A percentile compares a stretch with the other conserved stretches of the same genome.
Evolutionary conservation across 2,888 invertebrate genomes (phyloP).

Genomic region (Meteorus colon): DNA sequence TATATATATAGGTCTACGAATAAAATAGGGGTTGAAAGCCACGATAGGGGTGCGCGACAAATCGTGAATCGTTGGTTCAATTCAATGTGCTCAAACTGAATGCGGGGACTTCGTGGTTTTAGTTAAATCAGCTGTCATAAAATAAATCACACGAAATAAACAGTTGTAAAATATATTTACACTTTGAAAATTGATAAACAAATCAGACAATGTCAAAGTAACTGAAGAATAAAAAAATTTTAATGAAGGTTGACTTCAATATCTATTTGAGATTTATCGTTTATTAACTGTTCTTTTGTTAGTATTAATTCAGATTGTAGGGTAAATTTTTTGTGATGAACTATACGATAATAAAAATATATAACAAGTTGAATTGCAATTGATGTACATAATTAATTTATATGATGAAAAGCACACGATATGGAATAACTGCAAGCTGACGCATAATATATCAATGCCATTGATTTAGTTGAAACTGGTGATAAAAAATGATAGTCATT

Average conservation of each 20-base stretch:
- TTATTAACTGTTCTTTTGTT: too few species aligned
- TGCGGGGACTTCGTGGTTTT: neutral
- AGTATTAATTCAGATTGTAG: too few species aligned
- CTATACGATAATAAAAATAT: too few species aligned
- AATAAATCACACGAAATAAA: neutral
- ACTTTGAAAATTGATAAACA: neutral
- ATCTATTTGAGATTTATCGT: too few species aligned
- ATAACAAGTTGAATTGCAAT: too few species aligned
- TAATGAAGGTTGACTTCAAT: neutral
- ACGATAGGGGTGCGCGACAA: conserved; percentile 45
- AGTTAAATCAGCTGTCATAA: conserved; percentile 11
- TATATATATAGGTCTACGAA: neutral
- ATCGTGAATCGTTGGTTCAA: conserved; percentile 49
- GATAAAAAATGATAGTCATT: too few species aligned
- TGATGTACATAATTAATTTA: too few species aligned
- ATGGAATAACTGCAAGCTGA: too few species aligned
- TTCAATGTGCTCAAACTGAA: neutral
- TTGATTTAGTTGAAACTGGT: too few species aligned
- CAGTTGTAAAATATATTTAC: neutral
- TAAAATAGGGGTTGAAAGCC: neutral
- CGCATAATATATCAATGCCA: too few species aligned
- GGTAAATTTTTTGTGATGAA: too few species aligned
- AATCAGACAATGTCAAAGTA: neutral
- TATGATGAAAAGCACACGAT: too few species aligned
- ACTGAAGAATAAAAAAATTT: neutral